Evolutionary conservation across 2,888 invertebrate genomes (phyloP).

Genomic region (Toxonevra muliebris): DNA sequence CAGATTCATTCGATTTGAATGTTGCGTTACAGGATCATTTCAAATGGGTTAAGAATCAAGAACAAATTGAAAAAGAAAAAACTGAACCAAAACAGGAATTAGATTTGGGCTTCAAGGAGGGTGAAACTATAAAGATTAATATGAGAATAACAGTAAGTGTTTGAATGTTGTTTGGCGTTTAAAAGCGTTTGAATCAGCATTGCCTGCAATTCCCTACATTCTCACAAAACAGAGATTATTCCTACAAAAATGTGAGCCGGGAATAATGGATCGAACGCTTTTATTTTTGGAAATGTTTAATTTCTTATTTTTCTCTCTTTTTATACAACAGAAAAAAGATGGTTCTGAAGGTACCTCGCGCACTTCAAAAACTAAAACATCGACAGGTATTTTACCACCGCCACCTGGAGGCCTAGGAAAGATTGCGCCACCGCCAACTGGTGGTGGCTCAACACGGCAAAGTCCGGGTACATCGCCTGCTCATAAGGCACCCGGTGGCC

Average conservation of each 20-base stretch:
- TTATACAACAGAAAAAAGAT: slow-evolving; percentile 80
- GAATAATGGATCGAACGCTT: too few species aligned
- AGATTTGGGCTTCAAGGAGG: slow-evolving; percentile 98
- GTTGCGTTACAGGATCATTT: slow-evolving; percentile 98
- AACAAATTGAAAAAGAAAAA: slow-evolving; percentile 83
- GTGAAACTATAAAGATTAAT: slow-evolving; percentile 99
- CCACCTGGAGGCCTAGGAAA: slow-evolving; percentile 76
- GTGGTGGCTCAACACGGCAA: slow-evolving; percentile 53
- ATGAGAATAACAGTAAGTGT: slow-evolving; percentile 89
- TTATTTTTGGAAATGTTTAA: too few species aligned
- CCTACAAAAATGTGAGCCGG: too few species aligned
- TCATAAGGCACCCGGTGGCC: slow-evolving; percentile 68
- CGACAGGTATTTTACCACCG: slow-evolving; percentile 81
- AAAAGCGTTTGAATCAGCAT: too few species aligned
- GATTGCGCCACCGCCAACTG: slow-evolving; percentile 79
- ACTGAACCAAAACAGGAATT: slow-evolving; percentile 80
- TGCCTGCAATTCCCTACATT: too few species aligned
- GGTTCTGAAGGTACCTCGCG: slow-evolving; percentile 76
- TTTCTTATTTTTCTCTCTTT: slow-evolving; percentile 25
- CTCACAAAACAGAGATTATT: too few species aligned
- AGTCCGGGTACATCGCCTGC: slow-evolving; percentile 74
- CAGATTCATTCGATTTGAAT: slow-evolving; percentile 98
- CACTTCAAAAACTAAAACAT: slow-evolving; percentile 72
- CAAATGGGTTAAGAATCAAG: slow-evolving; percentile 88
- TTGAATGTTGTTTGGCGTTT: background rate